Percentiles rank a stretch among this genome's conserved stretches.
phyloP scores from a whole-genome alignment of 2,113 vertebrate species.

The Neolamprologus sp. region DNA sequence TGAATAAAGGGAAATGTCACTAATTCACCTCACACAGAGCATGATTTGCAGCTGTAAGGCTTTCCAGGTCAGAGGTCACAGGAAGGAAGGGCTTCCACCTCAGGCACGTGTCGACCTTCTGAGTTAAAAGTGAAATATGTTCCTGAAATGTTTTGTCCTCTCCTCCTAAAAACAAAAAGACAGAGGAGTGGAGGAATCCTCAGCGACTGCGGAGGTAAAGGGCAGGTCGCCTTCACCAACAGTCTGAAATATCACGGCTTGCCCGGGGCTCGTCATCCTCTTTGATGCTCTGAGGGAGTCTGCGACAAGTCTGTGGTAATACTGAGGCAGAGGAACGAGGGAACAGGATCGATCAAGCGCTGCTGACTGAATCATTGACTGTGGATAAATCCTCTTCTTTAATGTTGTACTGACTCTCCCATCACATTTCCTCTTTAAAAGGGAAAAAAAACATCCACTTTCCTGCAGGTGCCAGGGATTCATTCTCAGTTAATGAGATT shows the following conservation, averaged over 20 bases:
- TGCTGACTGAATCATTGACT: not conserved
- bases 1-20: constrained; percentile 21
- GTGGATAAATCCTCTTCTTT: not conserved
- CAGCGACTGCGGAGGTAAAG: constrained; percentile 12
- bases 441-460: not conserved
- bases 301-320: not conserved
- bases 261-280: constrained; percentile 6
- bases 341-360: not conserved
- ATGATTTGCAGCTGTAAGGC: not conserved
- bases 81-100: not conserved
- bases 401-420: not conserved
- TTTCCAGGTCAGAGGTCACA: constrained; percentile 4
- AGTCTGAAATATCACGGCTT: constrained; percentile 32
- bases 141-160: not conserved
- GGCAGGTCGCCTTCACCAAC: constrained; percentile 15
- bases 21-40: not conserved
- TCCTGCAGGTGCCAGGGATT: not conserved
- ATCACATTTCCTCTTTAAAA: not conserved
- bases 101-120: constrained; percentile 12
- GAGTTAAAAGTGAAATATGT: not conserved
- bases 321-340: not conserved
- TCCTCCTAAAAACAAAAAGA: not conserved
- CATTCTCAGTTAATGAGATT: constrained; percentile 26
- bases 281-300: not conserved
- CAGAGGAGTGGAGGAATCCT: not conserved